phyloP scores from a whole-genome alignment of 35 echinoderm and acorn worm genomes.

The Amphiura filiformis region DNA sequence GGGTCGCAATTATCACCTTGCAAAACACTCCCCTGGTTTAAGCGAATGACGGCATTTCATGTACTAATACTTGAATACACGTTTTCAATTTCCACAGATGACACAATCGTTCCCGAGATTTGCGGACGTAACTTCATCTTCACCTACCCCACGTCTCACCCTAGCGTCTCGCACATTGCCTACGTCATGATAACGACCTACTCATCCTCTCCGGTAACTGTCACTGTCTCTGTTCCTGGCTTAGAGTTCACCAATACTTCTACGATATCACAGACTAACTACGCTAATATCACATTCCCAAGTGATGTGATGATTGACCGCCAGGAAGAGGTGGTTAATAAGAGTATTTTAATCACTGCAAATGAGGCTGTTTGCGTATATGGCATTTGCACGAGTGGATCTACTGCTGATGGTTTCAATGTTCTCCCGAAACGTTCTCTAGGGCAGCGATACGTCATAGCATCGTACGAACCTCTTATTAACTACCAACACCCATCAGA shows the following conservation, averaged over 20 bases:
- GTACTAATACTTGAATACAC: too few relatives aligned
- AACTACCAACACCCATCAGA: background rate
- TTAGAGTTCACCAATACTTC: background rate
- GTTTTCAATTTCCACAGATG: too few relatives aligned
- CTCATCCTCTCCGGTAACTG: background rate
- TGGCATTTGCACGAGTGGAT: background rate
- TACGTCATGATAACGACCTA: background rate
- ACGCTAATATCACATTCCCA: background rate
- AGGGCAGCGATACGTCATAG: background rate
- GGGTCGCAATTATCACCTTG: too few relatives aligned
- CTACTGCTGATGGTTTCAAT: background rate
- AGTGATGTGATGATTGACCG: background rate
- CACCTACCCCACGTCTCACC: background rate
- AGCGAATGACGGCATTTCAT: too few relatives aligned
- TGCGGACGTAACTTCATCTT: background rate
- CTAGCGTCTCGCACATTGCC: background rate
- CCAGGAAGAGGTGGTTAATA: background rate
- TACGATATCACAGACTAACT: background rate
- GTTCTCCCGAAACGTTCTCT: background rate
- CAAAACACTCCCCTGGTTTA: too few relatives aligned
- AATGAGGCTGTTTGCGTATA: background rate
- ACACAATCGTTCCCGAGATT: background rate
- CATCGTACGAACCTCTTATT: background rate
- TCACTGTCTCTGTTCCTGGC: background rate
- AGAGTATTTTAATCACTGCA: background rate